Percentiles rank a stretch among this genome's conserved stretches.
Conservation (phyloP, 2,888 invertebrate species). For the Aromia moschata region DNA sequence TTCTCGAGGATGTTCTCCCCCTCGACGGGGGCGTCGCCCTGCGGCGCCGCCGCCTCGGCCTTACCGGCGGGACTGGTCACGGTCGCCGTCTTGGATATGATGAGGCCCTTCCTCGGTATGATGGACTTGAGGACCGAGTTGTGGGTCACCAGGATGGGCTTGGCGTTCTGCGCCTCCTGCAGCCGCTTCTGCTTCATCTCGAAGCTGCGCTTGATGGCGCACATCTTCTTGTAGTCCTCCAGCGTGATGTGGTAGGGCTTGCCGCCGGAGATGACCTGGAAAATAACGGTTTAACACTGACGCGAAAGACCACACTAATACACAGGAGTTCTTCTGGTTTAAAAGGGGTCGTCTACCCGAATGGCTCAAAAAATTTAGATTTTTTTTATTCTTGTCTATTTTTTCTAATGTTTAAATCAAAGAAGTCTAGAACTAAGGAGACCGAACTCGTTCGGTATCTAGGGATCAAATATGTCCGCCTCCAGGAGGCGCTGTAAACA, state of each 20-base stretch:
- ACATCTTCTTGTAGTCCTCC: conserved; percentile 83
- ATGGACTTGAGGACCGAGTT: conserved; percentile 53
- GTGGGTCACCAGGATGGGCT: conserved; percentile 39
- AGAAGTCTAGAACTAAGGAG: no score
- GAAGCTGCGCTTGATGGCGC: conserved; percentile 72
- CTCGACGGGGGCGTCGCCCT: conserved; percentile 42
- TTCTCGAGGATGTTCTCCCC: conserved; percentile 60
- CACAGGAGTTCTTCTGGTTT: no score
- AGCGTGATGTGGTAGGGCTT: conserved; percentile 82
- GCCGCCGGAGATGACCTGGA: conserved; percentile 81
- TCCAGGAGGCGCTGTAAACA: no score
- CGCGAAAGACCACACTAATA: no score
- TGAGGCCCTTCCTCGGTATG: conserved; percentile 51
- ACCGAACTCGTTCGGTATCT: no score
- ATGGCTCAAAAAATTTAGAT: no score
- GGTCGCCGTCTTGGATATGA: conserved; percentile 55
- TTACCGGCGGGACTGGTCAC: conserved; percentile 36
- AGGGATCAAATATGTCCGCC: no score
- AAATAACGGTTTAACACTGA: neutral
- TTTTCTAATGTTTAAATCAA: no score
- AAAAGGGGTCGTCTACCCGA: no score
- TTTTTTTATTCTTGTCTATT: no score
- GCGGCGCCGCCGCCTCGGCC: conserved; percentile 22
- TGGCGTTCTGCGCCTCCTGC: conserved; percentile 65
- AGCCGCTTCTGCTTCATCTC: conserved; percentile 65